These are phyloP conservation scores for Philereme vetulata DNA, from an alignment of 2,888 invertebrate genomes.

Conservation along the genomic window DNA sequence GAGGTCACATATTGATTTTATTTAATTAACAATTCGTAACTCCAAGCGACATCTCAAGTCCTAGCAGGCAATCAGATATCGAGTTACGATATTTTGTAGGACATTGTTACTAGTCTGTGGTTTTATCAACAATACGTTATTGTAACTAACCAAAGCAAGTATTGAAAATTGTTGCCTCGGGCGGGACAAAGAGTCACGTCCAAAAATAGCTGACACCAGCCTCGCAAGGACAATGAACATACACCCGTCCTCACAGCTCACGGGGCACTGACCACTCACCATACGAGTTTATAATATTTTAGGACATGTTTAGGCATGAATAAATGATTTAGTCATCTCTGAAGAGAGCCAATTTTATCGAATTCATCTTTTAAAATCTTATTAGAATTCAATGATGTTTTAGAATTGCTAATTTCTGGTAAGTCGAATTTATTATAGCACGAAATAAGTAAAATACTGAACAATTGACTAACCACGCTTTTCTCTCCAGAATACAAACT, in stretches of 20 bases:
- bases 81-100: too few species aligned
- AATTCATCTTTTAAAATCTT: neutral
- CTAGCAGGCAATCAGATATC: too few species aligned
- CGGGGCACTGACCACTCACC: constrained; percentile 23
- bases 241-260: constrained; percentile 2
- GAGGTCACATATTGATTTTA: too few species aligned
- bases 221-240: constrained; percentile 22
- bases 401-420: constrained; percentile 7
- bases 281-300: constrained; percentile 1
- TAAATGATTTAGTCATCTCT: constrained; percentile 3
- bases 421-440: neutral
- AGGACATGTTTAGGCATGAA: constrained; percentile 16
- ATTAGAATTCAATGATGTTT: neutral
- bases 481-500: too few species aligned
- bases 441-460: neutral
- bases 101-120: too few species aligned
- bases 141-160: constrained; percentile 7
- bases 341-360: constrained; percentile 3
- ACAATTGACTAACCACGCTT: too few species aligned
- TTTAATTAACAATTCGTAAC: too few species aligned
- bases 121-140: neutral
- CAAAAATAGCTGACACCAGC: constrained; percentile 20
- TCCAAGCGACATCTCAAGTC: too few species aligned
- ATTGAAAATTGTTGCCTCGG: constrained; percentile 2
- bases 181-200: constrained; percentile 19